phyloP scores from a whole-genome alignment of 2,888 invertebrate species.

The Synergus laeviventris region DNA sequence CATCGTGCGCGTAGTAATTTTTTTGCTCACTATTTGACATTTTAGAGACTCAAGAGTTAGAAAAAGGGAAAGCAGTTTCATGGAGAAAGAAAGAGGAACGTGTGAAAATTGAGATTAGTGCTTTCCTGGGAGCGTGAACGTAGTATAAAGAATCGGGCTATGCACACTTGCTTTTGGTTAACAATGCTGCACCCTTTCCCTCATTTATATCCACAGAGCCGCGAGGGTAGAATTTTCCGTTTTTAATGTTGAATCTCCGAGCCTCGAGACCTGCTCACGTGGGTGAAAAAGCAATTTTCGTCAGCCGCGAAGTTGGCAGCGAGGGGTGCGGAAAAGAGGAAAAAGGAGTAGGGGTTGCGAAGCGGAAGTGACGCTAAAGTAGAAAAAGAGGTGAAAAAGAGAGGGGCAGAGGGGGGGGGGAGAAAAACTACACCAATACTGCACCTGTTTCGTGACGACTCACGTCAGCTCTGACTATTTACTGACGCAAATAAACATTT shows the following conservation, averaged over 20 bases:
- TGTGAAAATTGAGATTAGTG: conserved; percentile 38
- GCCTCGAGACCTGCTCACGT: conserved; percentile 50
- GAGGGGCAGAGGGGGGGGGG: background rate
- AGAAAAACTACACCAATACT: conserved; percentile 32
- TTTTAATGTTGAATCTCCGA: conserved; percentile 53
- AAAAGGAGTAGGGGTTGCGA: conserved; percentile 39
- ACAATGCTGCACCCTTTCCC: conserved; percentile 56
- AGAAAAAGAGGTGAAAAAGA: conserved; percentile 41
- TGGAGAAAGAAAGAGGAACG: conserved; percentile 21
- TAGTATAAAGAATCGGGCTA: conserved; percentile 41
- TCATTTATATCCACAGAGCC: conserved; percentile 45
- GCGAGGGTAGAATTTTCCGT: conserved; percentile 57
- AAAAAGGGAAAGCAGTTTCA: conserved; percentile 27
- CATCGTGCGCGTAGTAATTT: conserved; percentile 3
- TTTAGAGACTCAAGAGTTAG: conserved; percentile 4
- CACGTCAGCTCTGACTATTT: conserved; percentile 43
- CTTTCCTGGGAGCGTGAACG: conserved; percentile 27
- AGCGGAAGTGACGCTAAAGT: conserved; percentile 45
- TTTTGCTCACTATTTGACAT: conserved; percentile 15
- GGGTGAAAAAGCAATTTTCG: conserved; percentile 61
- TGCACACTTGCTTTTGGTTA: conserved; percentile 54
- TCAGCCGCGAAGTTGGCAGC: conserved; percentile 47
- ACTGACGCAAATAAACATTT: conserved; percentile 13
- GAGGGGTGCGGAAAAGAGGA: conserved; percentile 44
- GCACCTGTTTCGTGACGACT: conserved; percentile 51